Percentiles rank a stretch among this genome's conserved stretches.
These are phyloP conservation scores for Myathropa florea DNA, from an alignment of 2,888 invertebrate genomes.

Conservation along the genomic window DNA sequence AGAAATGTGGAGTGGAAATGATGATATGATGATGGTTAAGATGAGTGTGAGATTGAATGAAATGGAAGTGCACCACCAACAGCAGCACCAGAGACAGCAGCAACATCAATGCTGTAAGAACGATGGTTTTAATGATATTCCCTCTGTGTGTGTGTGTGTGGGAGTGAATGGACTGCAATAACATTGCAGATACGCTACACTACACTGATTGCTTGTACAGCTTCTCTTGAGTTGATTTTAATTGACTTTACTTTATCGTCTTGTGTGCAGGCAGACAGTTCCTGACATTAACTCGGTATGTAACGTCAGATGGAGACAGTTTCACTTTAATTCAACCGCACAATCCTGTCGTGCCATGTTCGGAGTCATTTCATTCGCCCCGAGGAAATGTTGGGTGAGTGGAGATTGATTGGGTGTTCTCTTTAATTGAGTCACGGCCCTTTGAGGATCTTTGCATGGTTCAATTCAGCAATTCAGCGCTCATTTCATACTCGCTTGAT, in stretches of 20 bases:
- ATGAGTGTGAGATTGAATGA: conserved; percentile 42
- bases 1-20: conserved; percentile 34
- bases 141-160: background rate
- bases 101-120: background rate
- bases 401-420: background rate
- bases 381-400: no score
- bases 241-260: conserved; percentile 19
- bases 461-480: no score
- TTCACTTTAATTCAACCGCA: background rate
- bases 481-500: background rate
- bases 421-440: background rate
- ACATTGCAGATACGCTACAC: conserved; percentile 2
- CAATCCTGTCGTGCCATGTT: background rate
- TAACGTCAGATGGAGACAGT: background rate
- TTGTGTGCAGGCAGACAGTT: background rate
- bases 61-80: background rate
- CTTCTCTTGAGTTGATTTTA: conserved; percentile 6
- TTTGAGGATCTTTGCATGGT: background rate
- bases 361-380: no score
- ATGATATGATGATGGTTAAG: conserved; percentile 40
- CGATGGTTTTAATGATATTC: background rate
- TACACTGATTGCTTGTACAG: conserved; percentile 1
- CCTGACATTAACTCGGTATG: background rate
- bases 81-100: background rate
- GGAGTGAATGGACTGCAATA: background rate